Conservation (phyloP, 2,888 invertebrate species). For the Adineta ricciae region DNA sequence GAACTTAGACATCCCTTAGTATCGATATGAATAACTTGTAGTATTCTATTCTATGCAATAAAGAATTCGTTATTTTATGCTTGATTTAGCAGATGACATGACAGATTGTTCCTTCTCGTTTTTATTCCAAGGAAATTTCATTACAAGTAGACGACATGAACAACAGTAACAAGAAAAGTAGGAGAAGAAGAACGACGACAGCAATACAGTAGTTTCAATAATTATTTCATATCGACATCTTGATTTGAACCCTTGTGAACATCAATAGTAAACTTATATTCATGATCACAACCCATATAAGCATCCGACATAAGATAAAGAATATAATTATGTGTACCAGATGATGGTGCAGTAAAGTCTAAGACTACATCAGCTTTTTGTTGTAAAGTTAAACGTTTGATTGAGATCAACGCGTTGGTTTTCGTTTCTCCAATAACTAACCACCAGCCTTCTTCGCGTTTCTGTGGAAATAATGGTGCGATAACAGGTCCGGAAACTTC, state of each 20-base stretch:
- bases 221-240: background rate
- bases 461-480: constrained; percentile 84
- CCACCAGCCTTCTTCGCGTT: constrained; percentile 67
- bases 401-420: constrained; percentile 81
- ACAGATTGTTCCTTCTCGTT: background rate
- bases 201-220: too few species aligned
- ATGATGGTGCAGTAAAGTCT: constrained; percentile 82
- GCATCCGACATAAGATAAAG: constrained; percentile 98
- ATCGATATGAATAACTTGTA: too few species aligned
- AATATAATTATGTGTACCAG: constrained; percentile 73
- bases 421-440: constrained; percentile 94
- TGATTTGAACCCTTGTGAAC: constrained; percentile 38
- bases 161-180: background rate
- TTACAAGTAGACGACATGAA: background rate
- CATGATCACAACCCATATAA: constrained; percentile 97
- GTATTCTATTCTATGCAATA: too few species aligned
- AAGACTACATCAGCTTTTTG: constrained; percentile 76
- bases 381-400: constrained; percentile 85
- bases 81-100: background rate
- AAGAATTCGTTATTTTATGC: too few species aligned
- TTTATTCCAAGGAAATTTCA: background rate
- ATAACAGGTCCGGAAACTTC: constrained; percentile 91
- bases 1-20: too few species aligned
- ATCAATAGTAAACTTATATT: constrained; percentile 69
- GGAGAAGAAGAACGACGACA: too few species aligned